phyloP scores from a whole-genome alignment of 2,888 invertebrate species.

The Polymixis lichenea region DNA sequence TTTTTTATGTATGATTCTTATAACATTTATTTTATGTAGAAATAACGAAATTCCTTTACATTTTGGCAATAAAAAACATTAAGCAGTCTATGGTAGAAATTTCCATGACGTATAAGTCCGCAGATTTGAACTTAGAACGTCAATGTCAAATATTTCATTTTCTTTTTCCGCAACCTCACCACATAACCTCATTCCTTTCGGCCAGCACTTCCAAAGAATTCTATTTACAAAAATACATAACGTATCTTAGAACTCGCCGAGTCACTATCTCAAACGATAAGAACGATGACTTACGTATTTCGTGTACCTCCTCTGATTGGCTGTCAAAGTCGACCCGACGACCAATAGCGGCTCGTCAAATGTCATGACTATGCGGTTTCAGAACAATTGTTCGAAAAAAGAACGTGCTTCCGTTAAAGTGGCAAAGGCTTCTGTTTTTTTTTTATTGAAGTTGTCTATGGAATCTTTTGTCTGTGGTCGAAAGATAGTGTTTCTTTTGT shows the following conservation, averaged over 20 bases:
- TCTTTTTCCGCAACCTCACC: constrained; percentile 36
- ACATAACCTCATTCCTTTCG: constrained; percentile 39
- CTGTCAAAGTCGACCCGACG: constrained; percentile 86
- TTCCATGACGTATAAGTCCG: not conserved
- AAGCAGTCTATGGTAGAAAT: not conserved
- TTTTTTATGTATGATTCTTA: not conserved
- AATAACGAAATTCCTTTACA: not conserved
- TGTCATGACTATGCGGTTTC: constrained; percentile 86
- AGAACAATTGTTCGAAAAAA: constrained; percentile 84
- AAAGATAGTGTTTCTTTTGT: constrained; percentile 67
- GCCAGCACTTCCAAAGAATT: constrained; percentile 58
- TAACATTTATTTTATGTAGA: not conserved
- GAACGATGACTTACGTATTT: constrained; percentile 88
- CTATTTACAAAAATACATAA: constrained; percentile 70
- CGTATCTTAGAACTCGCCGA: constrained; percentile 71
- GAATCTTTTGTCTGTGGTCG: constrained; percentile 75
- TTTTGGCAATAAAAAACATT: not conserved
- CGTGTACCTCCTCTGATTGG: constrained; percentile 86
- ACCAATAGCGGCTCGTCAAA: constrained; percentile 89
- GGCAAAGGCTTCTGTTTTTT: constrained; percentile 83
- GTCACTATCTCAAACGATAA: constrained; percentile 88
- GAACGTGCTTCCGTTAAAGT: constrained; percentile 88
- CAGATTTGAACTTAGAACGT: constrained; percentile 40
- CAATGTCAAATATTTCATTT: constrained; percentile 33
- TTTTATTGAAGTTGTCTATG: constrained; percentile 70